These are phyloP conservation scores for Calcarius ornatus DNA, from an alignment of 2,113 vertebrate genomes.

Conservation along the genomic window DNA sequence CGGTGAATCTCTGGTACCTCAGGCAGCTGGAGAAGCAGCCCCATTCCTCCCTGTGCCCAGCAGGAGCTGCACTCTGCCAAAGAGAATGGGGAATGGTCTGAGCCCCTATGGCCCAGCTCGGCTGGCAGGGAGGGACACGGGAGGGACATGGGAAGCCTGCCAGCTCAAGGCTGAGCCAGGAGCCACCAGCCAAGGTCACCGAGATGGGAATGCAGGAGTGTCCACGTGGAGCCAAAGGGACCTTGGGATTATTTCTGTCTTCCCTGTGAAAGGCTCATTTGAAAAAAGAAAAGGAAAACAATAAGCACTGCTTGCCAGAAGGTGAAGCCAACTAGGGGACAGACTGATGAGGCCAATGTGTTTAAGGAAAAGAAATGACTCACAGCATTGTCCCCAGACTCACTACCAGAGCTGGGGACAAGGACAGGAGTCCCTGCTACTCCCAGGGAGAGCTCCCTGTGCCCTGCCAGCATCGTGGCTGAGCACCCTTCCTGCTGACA, in stretches of 20 bases:
- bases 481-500: not conserved
- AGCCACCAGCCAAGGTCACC: not conserved
- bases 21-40: not conserved
- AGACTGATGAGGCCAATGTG: rapidly evolving
- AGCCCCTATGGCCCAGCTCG: rapidly evolving
- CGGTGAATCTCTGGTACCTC: rapidly evolving
- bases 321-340: not conserved
- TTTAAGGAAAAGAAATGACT: not conserved
- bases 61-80: rapidly evolving
- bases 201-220: rapidly evolving
- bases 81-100: not conserved
- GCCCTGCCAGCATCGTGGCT: rapidly evolving
- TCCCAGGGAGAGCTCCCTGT: not conserved
- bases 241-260: not conserved
- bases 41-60: not conserved
- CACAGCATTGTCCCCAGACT: not conserved
- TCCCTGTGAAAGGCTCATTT: not conserved
- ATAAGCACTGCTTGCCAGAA: not conserved
- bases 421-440: not conserved
- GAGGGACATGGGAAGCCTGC: rapidly evolving
- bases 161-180: not conserved
- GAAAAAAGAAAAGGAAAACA: not conserved
- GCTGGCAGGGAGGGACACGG: not conserved
- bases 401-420: not conserved
- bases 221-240: not conserved